Base-by-base conservation (phyloP, 2,113 vertebrate genomes). In the Pedetes capensis region DNA sequence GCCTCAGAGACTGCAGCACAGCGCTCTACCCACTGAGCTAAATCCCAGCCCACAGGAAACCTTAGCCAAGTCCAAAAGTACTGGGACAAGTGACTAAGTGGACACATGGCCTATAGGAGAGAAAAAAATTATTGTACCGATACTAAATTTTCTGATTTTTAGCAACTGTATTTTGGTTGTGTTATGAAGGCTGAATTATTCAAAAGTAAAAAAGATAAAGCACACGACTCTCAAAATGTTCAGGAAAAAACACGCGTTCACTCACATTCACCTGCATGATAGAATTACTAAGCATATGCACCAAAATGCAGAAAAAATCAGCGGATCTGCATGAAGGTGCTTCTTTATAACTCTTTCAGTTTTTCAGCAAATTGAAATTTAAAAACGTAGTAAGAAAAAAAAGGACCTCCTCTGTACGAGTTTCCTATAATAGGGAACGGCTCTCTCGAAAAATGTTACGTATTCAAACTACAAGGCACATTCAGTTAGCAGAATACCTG, bases 401-500 rank as follows among this genome's bases (percentile, higher is more conserved):
- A 87, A 81, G 25, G 17, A 53, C 14, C 51, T 74, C 4, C 18
- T 34, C 18, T 53, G 0, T n/a, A 63, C 14, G 90, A 57, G 16
- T 66, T 89, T 87, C 64, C 39, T 12, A 64, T 2, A 57, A 20
- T 9, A 80, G 0, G 25, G 10, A 79, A 18, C 16, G 32, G 44
- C 37, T 82, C 23, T 42, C 44, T 92, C 69, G 23, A 39, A 86
- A 89, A 42, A 68, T 57, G 4, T 20, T 39, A 39, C 17, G 14
- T 14, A 64, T 34, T 78, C 44, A 72, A 37, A 80, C 20, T 8
- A 27, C 29, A 83, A 85, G 51, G 29, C 44, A 37, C 78, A 83
- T 53, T 49, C 57, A 76, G 76, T 7, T 17, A 75, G 69, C n/a
- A 57, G 27, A 53, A 92, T 98, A 99, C 98, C 98, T 98, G 98